Percentiles rank a stretch among this genome's conserved stretches.
phyloP scores from a whole-genome alignment of 92 coral and sea anemone species.

The Anthopleura xanthogrammica region DNA sequence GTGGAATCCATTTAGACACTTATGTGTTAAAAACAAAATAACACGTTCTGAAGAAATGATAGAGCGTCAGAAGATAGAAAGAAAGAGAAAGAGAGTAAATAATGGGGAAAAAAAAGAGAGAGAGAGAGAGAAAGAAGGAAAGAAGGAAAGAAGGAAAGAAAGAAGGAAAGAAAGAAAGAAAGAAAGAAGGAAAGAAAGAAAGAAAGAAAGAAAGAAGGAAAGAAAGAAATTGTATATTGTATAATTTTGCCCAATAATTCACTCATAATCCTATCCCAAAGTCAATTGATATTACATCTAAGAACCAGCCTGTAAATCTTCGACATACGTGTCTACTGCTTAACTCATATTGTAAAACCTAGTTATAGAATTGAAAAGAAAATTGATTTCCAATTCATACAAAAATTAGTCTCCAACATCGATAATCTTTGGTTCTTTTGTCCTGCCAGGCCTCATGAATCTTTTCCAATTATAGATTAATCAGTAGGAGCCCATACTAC shows the following conservation, averaged over 20 bases:
- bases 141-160: background rate
- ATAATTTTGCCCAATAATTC: background rate
- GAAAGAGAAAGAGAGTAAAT: background rate
- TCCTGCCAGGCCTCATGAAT: background rate
- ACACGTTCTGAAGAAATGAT: background rate
- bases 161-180: background rate
- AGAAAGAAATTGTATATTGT: background rate
- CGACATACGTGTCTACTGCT: background rate
- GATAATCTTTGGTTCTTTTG: background rate
- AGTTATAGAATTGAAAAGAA: background rate
- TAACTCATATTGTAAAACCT: background rate
- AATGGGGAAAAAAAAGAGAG: background rate
- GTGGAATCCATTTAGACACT: background rate
- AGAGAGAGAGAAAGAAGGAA: background rate
- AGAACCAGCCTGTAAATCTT: background rate
- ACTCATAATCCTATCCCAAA: background rate
- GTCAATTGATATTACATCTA: background rate
- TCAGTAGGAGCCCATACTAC: background rate
- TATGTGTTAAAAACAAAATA: background rate
- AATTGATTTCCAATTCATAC: background rate
- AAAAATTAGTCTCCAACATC: background rate
- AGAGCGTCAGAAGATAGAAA: background rate
- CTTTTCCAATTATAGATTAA: background rate
- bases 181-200: background rate
- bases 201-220: background rate